Base-by-base conservation (phyloP, 2,888 invertebrate genomes). In the Steinernema hermaphroditum region DNA sequence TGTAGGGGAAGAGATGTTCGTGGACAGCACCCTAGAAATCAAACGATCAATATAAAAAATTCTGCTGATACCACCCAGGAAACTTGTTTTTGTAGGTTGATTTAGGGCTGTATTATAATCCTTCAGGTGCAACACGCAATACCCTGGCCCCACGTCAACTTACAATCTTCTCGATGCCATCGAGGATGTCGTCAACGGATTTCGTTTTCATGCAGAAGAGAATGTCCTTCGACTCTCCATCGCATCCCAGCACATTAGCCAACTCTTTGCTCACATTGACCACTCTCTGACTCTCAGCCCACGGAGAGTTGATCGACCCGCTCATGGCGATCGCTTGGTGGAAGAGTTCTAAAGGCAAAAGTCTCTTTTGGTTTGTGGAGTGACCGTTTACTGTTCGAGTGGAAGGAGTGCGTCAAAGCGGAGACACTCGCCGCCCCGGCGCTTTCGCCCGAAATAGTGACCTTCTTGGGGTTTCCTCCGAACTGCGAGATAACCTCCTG, bases 91-190 rank as follows among this genome's bases (percentile, higher is more conserved):
- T n/a, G n/a, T n/a, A n/a, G n/a, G n/a, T n/a, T n/a, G n/a, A n/a
- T n/a, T n/a, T n/a, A n/a, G n/a, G n/a, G n/a, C n/a, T n/a, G n/a
- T n/a, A n/a, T n/a, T n/a, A n/a, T n/a, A n/a, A n/a, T n/a, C n/a
- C n/a, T n/a, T n/a, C n/a, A n/a, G n/a, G n/a, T n/a, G n/a, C n/a
- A n/a, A n/a, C n/a, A n/a, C n/a, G n/a, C n/a, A n/a, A n/a, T n/a
- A n/a, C n/a, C n/a, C n/a, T n/a, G n/a, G n/a, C n/a, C n/a, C n/a
- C n/a, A n/a, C n/a, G n/a, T n/a, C 37, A 24, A 73, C 77, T 72
- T n/a, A 79, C 82, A 71, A 82, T 80, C 43, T 74, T 72, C 16
- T 80, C 81, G 70, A 81, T 79, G 0, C 77, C 82, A 68, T 78
- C 77, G 34, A 80, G 57, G 9, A 81, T 72, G 44, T 80, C 79